Base-by-base conservation (phyloP, 2,888 invertebrate species). In the Leuctra nigra region DNA sequence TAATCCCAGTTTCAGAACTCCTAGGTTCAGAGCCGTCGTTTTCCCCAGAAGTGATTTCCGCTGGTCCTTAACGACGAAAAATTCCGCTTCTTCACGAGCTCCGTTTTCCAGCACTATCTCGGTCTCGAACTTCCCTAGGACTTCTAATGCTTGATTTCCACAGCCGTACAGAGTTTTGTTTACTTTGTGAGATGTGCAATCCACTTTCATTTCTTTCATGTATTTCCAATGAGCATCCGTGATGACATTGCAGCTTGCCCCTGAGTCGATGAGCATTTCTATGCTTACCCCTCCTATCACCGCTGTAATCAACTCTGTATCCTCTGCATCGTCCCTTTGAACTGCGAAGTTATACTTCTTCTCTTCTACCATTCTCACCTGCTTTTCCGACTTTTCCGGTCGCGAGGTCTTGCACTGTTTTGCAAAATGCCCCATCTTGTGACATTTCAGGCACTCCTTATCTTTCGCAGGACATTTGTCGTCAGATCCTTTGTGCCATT, bases 111-210 rank as follows among this genome's bases (percentile, higher is more conserved):
- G 20, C 29, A 13, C 11, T n/a, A 54, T 14, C 13, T 11, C 11
- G 4, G 56, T 25, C 13, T 4, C 16, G 14, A 56, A 56, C 36
- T 41, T 50, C 11, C 56, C 56, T 29, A 56, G 20, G 16, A 56
- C 25, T 1, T 36, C 14, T 29, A 56, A n/a, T n/a, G n/a, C n/a
- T n/a, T n/a, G n/a, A n/a, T n/a, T n/a, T n/a, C n/a, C n/a, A n/a
- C n/a, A n/a, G 18, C 24, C 22, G 47, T 4, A 16, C 24, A 14
- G 50, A 25, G 16, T 48, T 36, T 13, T 52, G 11, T 13, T 33
- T 50, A 36, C 22, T 50, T 4, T 11, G 7, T 1, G 56, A 7
- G 11, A 11, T 56, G 16, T 1, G 7, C 1, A n/a, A n/a, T n/a
- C n/a, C n/a, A n/a, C n/a, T n/a, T n/a, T n/a, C n/a, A n/a, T n/a